Conservation (phyloP, 92 coral and sea anemone species). For the Porites divaricata region DNA sequence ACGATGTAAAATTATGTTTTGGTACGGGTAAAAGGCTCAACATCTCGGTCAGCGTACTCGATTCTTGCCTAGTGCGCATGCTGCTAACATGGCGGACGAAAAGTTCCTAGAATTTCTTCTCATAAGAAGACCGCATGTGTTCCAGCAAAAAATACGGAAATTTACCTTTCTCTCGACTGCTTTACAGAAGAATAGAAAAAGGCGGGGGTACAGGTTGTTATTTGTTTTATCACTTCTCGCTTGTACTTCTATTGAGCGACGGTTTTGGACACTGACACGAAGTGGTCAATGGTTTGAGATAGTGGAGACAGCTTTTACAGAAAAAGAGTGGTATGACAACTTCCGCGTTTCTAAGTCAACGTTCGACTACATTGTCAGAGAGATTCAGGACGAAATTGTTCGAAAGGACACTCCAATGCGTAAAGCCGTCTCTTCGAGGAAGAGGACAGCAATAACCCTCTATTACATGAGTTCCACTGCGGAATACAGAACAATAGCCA, state of each 20-base stretch:
- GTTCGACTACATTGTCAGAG: constrained; percentile 40
- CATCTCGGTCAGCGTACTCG: no score
- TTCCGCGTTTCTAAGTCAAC: constrained; percentile 57
- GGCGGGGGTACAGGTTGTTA: no score
- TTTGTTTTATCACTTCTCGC: neutral
- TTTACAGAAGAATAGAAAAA: no score
- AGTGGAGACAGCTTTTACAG: constrained; percentile 48
- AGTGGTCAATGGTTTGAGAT: constrained; percentile 27
- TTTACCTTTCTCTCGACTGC: no score
- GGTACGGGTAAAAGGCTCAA: no score
- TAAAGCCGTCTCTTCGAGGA: constrained; percentile 47
- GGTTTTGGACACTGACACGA: constrained; percentile 34
- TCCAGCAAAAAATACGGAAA: no score
- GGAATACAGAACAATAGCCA: constrained; percentile 60
- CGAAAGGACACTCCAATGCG: constrained; percentile 60
- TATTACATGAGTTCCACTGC: constrained; percentile 65
- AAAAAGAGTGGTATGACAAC: constrained; percentile 63
- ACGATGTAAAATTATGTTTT: no score
- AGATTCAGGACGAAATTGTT: constrained; percentile 42
- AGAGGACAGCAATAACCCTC: constrained; percentile 56
- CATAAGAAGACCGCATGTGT: no score
- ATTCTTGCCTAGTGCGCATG: no score
- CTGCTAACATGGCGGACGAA: no score
- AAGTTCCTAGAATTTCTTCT: no score
- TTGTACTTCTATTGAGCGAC: constrained; percentile 27